A percentile compares a stretch with the other conserved stretches of the same genome.
phyloP scores from a whole-genome alignment of 1,140 invertebrate genomes.

The Drosophila hydei region DNA sequence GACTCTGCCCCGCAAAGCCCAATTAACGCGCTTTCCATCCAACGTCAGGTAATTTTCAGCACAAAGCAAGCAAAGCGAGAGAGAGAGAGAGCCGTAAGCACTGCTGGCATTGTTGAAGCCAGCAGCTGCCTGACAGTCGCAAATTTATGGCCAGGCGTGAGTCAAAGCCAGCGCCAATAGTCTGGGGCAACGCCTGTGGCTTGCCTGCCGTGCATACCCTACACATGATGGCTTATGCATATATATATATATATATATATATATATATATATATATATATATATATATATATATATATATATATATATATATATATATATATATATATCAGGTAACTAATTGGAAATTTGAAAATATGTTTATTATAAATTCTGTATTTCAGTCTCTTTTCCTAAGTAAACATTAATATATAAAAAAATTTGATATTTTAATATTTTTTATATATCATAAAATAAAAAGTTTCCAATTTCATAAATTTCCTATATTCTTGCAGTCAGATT shows the following conservation, averaged over 20 bases:
- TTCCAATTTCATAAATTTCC: too few species aligned
- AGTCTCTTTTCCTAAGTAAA: too few species aligned
- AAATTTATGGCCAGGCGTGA: conserved; percentile 72
- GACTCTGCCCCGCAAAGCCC: conserved; percentile 17
- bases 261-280: too few species aligned
- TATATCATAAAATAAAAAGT: too few species aligned
- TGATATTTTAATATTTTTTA: too few species aligned
- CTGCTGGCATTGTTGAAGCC: conserved; percentile 22
- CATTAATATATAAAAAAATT: too few species aligned
- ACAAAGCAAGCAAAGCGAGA: conserved; percentile 19
- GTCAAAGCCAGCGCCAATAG: conserved; percentile 58
- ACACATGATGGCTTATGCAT: not conserved
- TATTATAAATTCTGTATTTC: too few species aligned
- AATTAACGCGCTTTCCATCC: conserved; percentile 46
- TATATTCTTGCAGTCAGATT: too few species aligned
- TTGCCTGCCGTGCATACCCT: conserved; percentile 25
- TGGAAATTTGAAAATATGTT: too few species aligned
- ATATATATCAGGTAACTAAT: not conserved
- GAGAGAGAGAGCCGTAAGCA: conserved; percentile 20
- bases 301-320: too few species aligned
- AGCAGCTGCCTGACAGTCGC: conserved; percentile 62
- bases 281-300: too few species aligned
- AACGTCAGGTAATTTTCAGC: conserved; percentile 57
- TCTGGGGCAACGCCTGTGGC: conserved; percentile 43
- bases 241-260: too few species aligned